Conservation (phyloP, 2,797 vertebrate species). For the Gymnodraco acuticeps region DNA sequence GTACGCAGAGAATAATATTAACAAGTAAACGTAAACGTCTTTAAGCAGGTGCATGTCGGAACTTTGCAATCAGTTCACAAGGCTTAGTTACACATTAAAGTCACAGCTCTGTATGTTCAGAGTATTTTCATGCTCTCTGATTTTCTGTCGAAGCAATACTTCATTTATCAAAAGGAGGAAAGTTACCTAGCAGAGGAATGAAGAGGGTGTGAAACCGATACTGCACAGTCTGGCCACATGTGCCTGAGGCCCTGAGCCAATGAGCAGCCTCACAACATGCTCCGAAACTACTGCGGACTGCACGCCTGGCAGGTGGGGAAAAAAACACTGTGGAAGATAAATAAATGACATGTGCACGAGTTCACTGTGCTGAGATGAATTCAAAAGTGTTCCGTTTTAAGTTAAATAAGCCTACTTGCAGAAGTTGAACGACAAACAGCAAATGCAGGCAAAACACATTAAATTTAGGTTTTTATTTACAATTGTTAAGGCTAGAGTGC, state of each 20-base stretch:
- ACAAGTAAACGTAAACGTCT: not conserved
- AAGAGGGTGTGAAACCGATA: conserved; percentile 71
- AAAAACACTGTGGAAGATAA: not conserved
- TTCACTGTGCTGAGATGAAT: not conserved
- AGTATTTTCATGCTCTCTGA: not conserved
- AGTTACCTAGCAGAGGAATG: conserved; percentile 7
- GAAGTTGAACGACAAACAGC: not conserved
- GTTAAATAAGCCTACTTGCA: not conserved
- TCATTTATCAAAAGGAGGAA: not conserved
- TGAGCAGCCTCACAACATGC: conserved; percentile 40
- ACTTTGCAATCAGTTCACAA: not conserved
- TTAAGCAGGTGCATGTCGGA: not conserved
- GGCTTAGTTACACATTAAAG: not conserved
- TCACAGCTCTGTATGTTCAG: not conserved
- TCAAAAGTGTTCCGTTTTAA: too few relatives aligned
- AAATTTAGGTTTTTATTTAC: conserved; percentile 6
- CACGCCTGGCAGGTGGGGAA: conserved; percentile 22
- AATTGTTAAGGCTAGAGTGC: conserved; percentile 15
- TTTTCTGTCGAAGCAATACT: too few relatives aligned
- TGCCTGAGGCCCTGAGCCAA: conserved; percentile 57
- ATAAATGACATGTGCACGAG: not conserved
- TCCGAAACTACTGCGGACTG: conserved; percentile 55
- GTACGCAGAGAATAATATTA: not conserved
- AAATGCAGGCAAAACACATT: not conserved
- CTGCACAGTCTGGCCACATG: conserved; percentile 56